A percentile compares a stretch with the other conserved stretches of the same genome.
Conservation (phyloP, 2,888 invertebrate genomes). For the Parnassius apollo region DNA sequence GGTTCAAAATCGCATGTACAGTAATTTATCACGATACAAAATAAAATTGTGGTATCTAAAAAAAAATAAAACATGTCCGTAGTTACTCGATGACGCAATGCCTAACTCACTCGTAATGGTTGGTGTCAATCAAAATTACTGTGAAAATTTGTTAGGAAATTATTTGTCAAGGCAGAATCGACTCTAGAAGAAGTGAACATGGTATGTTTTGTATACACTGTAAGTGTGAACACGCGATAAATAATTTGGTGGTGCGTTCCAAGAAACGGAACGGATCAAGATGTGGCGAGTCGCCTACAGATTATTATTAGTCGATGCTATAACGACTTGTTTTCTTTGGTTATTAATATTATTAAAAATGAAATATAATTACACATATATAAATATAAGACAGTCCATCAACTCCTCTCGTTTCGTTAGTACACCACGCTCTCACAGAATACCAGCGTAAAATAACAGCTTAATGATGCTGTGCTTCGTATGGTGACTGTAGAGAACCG, state of each 20-base stretch:
- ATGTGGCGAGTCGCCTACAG: conserved; percentile 53
- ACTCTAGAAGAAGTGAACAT: conserved; percentile 42
- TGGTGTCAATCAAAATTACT: conserved; percentile 80
- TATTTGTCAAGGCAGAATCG: conserved; percentile 43
- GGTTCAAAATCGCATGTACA: conserved; percentile 32
- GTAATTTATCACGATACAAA: conserved; percentile 30
- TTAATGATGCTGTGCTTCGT: too few species aligned
- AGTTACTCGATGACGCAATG: conserved; percentile 75
- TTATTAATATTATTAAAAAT: conserved; percentile 25
- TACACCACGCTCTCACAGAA: too few species aligned
- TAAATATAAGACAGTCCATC: neutral
- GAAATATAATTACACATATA: conserved; percentile 21
- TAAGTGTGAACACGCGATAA: conserved; percentile 33
- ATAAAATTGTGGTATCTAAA: conserved; percentile 34
- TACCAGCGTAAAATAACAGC: too few species aligned
- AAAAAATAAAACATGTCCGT: conserved; percentile 48
- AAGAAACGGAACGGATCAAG: conserved; percentile 62
- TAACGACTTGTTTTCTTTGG: conserved; percentile 26
- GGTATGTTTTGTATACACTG: conserved; percentile 32
- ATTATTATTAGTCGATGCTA: conserved; percentile 40
- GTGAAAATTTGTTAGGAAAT: conserved; percentile 62
- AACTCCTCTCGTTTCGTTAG: too few species aligned
- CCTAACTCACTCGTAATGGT: conserved; percentile 74
- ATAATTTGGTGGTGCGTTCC: conserved; percentile 53
- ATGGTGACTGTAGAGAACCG: too few species aligned